Evolutionary conservation across 2,888 invertebrate species (phyloP).

Genomic region (Andrena marginata): DNA sequence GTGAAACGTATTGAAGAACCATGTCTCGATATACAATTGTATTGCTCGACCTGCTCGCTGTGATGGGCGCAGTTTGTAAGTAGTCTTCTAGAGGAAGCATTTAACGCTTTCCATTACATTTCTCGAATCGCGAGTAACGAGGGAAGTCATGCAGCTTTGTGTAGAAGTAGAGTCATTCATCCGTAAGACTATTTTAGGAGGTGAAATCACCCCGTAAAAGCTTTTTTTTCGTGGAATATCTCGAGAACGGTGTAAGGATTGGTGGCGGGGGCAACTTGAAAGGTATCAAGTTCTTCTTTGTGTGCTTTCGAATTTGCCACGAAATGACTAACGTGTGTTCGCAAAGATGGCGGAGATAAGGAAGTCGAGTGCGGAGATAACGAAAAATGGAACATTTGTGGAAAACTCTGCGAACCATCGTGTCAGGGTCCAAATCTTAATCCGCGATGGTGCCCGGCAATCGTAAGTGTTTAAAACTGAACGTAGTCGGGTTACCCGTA

Average conservation of each 20-base stretch:
- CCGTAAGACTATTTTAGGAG: too few species aligned
- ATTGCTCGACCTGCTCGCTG: neutral
- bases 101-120: neutral
- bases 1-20: neutral
- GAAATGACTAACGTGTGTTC: neutral
- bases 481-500: neutral
- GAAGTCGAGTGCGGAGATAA: neutral
- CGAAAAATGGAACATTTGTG: neutral
- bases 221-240: too few species aligned
- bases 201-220: too few species aligned
- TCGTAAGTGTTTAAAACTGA: neutral
- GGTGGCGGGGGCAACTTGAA: too few species aligned
- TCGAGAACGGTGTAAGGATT: too few species aligned
- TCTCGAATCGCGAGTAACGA: too few species aligned
- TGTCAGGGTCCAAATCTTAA: rapidly evolving
- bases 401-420: neutral
- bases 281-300: too few species aligned
- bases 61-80: neutral
- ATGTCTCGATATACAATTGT: neutral
- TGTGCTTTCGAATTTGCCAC: neutral
- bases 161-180: too few species aligned
- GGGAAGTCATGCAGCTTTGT: too few species aligned
- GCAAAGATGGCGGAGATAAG: too few species aligned
- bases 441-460: neutral
- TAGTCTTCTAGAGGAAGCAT: neutral